phyloP scores from a whole-genome alignment of 2,888 invertebrate species.

The Pseudococcus jackbeardsleyi region DNA sequence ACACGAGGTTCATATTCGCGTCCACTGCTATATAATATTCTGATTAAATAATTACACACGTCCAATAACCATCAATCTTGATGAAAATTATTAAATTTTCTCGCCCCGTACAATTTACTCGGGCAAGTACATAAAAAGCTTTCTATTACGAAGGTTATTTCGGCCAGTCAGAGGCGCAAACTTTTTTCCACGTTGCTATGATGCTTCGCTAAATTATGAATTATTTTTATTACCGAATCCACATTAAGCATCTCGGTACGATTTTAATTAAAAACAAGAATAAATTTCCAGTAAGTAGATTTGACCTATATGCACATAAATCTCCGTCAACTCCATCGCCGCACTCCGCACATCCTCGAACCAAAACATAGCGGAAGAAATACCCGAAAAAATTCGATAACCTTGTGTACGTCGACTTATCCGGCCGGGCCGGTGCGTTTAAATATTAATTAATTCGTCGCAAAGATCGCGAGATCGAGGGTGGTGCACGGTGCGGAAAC shows the following conservation, averaged over 20 bases:
- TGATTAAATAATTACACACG: constrained; percentile 44
- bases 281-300: neutral
- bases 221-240: constrained; percentile 9
- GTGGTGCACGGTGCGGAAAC: constrained; percentile 11
- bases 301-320: neutral
- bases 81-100: constrained; percentile 38
- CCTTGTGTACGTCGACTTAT: constrained; percentile 13
- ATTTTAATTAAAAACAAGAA: constrained; percentile 19
- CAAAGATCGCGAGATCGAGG: neutral
- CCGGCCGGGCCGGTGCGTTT: neutral
- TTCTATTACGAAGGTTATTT: neutral
- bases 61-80: constrained; percentile 31
- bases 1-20: neutral
- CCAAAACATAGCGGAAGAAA: neutral
- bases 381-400: neutral
- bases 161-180: neutral
- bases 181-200: neutral
- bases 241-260: neutral
- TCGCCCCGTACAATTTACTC: neutral
- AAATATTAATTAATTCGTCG: constrained; percentile 40
- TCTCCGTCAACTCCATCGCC: neutral
- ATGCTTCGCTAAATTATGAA: constrained; percentile 15
- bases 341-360: neutral
- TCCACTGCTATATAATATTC: neutral
- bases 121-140: neutral